Base-by-base conservation (phyloP, 1,140 invertebrate genomes). In the Cydia amplana region DNA sequence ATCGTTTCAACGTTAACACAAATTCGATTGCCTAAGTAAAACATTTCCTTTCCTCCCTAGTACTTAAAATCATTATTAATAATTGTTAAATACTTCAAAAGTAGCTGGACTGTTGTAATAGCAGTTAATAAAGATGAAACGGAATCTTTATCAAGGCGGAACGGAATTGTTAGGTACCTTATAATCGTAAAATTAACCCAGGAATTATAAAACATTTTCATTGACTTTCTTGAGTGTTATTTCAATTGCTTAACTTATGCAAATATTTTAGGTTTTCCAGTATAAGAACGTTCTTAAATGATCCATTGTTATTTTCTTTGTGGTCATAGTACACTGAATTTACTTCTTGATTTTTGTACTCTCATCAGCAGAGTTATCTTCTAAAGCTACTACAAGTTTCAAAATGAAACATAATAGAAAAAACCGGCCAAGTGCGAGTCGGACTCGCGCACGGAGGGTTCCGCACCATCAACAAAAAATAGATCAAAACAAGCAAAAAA, bases 71-170 rank as follows among this genome's bases (percentile, higher is more conserved):
- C 9, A 32, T 67, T 65, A 28, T 43, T 70, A 20, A 43, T 70
- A 70, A 70, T 36, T 36, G n/a, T 70, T 40, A n/a, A 36, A 70
- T 40, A 70, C 32, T 70, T 70, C 6, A 70, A 70, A 70, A 9
- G 65, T 40, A 70, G n/a, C 18, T 10, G 10, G n/a, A 70, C 65
- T 70, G 65, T 70, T 40, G 28, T 40, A 70, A 67, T 67, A 40
- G n/a, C 65, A 70, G 65, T 70, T 70, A 70, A 70, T 70, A 70
- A 70, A 70, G 28, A 40, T 18, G 7, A 18, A 70, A 70, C 16
- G 16, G 32, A 43, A 70, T 70, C 36, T 67, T 67, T 32, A 32
- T 28, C 32, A 4, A 40, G 10, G 7, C 65, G n/a, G 28, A 67
- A 20, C 16, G 16, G n/a, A 67, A 67, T 67, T 67, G 36, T 10